Percentiles rank a stretch among this genome's conserved stretches.
phyloP scores from a whole-genome alignment of 2,888 invertebrate species.

The Amphipyra tragopoginis region DNA sequence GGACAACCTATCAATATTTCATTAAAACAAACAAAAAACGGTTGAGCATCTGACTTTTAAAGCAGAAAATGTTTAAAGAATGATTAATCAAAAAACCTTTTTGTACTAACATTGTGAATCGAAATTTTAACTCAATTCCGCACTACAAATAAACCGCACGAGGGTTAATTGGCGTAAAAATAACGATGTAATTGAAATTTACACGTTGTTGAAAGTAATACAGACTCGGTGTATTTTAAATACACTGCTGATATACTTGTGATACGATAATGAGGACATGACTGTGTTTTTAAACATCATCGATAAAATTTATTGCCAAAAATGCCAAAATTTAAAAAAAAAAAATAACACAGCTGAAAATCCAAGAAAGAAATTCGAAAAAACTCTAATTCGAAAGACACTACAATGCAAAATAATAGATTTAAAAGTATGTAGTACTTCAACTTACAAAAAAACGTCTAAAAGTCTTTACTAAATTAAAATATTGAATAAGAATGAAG shows the following conservation, averaged over 20 bases:
- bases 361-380: no score
- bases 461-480: no score
- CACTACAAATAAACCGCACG: slow-evolving; percentile 73
- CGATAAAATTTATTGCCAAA: neutral
- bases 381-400: no score
- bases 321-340: neutral
- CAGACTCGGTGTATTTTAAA: slow-evolving; percentile 30
- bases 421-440: neutral
- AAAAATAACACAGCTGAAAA: no score
- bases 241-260: slow-evolving; percentile 19
- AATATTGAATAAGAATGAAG: neutral
- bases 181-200: slow-evolving; percentile 84
- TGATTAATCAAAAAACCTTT: slow-evolving; percentile 52
- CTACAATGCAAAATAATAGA: neutral
- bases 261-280: slow-evolving; percentile 23
- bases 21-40: slow-evolving; percentile 27
- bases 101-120: slow-evolving; percentile 58
- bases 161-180: slow-evolving; percentile 86
- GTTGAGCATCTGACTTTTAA: slow-evolving; percentile 11
- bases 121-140: slow-evolving; percentile 63
- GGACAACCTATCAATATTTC: slow-evolving; percentile 11
- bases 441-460: no score
- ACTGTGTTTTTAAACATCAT: neutral
- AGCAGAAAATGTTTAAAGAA: slow-evolving; percentile 29
- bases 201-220: slow-evolving; percentile 66